Percentiles rank a stretch among this genome's conserved stretches.
Evolutionary conservation across 2,888 invertebrate species (phyloP).

Genomic region (Laspeyria flexula): DNA sequence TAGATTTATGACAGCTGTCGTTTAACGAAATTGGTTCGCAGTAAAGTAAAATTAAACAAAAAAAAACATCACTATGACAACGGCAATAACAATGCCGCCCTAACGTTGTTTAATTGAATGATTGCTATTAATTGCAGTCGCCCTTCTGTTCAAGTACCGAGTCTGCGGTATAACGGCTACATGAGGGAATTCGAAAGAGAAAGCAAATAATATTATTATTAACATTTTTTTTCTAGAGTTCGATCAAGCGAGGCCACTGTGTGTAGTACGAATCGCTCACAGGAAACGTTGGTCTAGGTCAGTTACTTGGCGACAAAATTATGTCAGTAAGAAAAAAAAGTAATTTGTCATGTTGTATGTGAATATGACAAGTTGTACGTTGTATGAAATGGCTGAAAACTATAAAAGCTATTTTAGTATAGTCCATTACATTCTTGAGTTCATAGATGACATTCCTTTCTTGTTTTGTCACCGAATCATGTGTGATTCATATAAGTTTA

Average conservation of each 20-base stretch:
- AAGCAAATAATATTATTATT: constrained; percentile 22
- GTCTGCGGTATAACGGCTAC: constrained; percentile 67
- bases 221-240: constrained; percentile 6
- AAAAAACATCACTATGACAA: constrained; percentile 45
- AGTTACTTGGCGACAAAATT: constrained; percentile 22
- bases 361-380: background rate
- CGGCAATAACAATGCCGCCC: constrained; percentile 47
- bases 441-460: background rate
- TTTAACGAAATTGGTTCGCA: constrained; percentile 14
- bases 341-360: constrained; percentile 5
- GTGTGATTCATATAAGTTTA: background rate
- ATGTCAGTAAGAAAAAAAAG: constrained; percentile 4
- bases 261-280: constrained; percentile 4
- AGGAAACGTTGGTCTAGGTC: constrained; percentile 32
- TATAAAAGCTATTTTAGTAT: background rate
- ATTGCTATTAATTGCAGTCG: constrained; percentile 68
- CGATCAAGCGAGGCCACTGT: constrained; percentile 5
- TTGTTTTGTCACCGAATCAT: background rate
- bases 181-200: constrained; percentile 32
- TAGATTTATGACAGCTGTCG: constrained; percentile 14
- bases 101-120: constrained; percentile 67
- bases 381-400: background rate
- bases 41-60: constrained; percentile 13
- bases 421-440: background rate
- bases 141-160: constrained; percentile 58